Percentiles rank a stretch among this genome's conserved stretches.
Evolutionary conservation across 2,888 invertebrate species (phyloP).

Genomic region (Rhopalosiphum nymphaeae): DNA sequence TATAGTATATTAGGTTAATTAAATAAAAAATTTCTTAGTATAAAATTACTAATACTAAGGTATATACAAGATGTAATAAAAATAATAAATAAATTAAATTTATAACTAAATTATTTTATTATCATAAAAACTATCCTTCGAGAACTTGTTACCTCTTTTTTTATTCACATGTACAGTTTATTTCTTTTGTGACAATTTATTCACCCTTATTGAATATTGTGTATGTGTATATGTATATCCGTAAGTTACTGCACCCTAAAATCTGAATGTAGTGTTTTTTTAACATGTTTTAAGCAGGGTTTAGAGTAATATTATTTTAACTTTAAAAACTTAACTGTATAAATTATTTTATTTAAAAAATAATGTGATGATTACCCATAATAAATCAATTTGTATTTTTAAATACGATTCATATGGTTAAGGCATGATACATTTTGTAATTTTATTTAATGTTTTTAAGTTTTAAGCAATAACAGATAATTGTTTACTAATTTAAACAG

Average conservation of each 20-base stretch:
- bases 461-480: neutral
- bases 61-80: neutral
- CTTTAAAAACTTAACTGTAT: neutral
- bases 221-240: neutral
- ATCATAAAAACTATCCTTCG: neutral
- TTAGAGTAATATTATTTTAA: neutral
- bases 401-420: neutral
- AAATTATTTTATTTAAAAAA: conserved; percentile 19
- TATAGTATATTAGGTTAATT: too few relatives aligned
- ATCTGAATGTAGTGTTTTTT: conserved; percentile 29
- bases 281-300: neutral
- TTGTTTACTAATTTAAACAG: neutral
- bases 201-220: neutral
- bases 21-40: neutral
- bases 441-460: neutral
- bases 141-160: conserved; percentile 23
- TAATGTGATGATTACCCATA: neutral
- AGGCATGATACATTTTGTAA: neutral
- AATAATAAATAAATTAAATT: neutral
- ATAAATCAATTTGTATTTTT: neutral
- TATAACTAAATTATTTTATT: neutral
- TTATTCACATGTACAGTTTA: conserved; percentile 9
- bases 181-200: conserved; percentile 27
- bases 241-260: conserved; percentile 14
- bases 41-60: neutral